Evolutionary conservation across 2,113 vertebrate genomes (phyloP).

Genomic region (Strigops habroptila): DNA sequence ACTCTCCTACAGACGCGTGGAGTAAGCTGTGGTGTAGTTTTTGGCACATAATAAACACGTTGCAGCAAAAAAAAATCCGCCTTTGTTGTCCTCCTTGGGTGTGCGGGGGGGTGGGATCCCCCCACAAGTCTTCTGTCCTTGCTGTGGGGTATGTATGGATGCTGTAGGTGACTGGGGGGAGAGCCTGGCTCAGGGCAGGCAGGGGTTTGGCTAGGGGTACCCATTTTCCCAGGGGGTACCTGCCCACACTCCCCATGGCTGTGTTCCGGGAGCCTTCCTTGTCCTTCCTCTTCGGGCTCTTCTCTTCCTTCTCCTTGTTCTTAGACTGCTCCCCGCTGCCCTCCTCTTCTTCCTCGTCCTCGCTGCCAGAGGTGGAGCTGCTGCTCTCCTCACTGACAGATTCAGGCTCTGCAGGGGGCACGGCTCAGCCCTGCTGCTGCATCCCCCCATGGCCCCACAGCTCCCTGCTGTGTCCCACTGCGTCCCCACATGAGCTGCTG

Average conservation of each 20-base stretch:
- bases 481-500: rapidly evolving
- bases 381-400: constrained; percentile 76
- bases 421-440: background rate
- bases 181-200: background rate
- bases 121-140: background rate
- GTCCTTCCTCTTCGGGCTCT: constrained; percentile 58
- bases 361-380: constrained; percentile 62
- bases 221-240: background rate
- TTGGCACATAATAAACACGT: constrained; percentile 99
- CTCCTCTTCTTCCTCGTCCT: constrained; percentile 74
- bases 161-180: constrained; percentile 21
- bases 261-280: constrained; percentile 71
- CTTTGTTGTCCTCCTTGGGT: background rate
- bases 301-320: constrained; percentile 79
- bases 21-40: constrained; percentile 88
- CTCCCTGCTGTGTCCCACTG: background rate
- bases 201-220: rapidly evolving
- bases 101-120: rapidly evolving
- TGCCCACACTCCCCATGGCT: constrained; percentile 62
- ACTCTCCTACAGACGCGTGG: constrained; percentile 92
- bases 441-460: background rate
- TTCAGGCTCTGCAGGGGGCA: constrained; percentile 76
- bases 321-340: constrained; percentile 78
- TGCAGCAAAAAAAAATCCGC: constrained; percentile 83
- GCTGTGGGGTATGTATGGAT: rapidly evolving